Evolutionary conservation across 2,797 vertebrate genomes (phyloP).

Genomic region (Pangasius larnaudii): DNA sequence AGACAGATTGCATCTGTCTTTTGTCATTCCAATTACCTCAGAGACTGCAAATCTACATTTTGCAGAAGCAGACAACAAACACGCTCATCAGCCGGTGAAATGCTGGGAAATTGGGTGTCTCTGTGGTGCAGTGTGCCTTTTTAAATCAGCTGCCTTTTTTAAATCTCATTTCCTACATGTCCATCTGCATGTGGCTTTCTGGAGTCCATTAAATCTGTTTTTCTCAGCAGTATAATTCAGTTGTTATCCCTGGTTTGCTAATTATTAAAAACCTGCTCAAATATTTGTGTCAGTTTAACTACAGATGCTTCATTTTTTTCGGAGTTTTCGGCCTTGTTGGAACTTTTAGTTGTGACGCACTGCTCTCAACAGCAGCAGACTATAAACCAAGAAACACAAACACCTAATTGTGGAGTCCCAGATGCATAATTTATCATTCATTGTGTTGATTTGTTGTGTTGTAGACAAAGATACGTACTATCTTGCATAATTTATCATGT

Average conservation of each 20-base stretch:
- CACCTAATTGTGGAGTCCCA: constrained; percentile 69
- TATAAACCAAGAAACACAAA: constrained; percentile 47
- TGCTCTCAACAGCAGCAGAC: constrained; percentile 27
- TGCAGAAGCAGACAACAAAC: constrained; percentile 56
- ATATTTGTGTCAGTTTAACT: not conserved
- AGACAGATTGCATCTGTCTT: constrained; percentile 56
- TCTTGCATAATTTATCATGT: constrained; percentile 74
- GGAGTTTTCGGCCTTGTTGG: not conserved
- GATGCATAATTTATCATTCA: constrained; percentile 71
- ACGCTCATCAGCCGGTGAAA: constrained; percentile 41
- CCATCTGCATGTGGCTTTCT: not conserved
- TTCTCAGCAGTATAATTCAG: not conserved
- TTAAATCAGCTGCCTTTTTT: constrained; percentile 17
- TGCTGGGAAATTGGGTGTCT: constrained; percentile 31
- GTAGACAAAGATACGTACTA: constrained; percentile 67
- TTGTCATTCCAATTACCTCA: constrained; percentile 62
- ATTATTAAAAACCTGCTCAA: not conserved
- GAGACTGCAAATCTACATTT: constrained; percentile 43
- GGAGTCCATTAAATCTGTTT: constrained; percentile 18
- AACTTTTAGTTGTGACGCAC: not conserved
- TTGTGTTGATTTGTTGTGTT: constrained; percentile 73
- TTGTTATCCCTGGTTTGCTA: not conserved
- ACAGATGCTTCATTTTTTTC: not conserved
- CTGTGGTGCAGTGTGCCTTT: constrained; percentile 37
- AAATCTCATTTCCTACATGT: constrained; percentile 5